phyloP scores from a whole-genome alignment of 2,888 invertebrate species.

The Meandrusa payeni region DNA sequence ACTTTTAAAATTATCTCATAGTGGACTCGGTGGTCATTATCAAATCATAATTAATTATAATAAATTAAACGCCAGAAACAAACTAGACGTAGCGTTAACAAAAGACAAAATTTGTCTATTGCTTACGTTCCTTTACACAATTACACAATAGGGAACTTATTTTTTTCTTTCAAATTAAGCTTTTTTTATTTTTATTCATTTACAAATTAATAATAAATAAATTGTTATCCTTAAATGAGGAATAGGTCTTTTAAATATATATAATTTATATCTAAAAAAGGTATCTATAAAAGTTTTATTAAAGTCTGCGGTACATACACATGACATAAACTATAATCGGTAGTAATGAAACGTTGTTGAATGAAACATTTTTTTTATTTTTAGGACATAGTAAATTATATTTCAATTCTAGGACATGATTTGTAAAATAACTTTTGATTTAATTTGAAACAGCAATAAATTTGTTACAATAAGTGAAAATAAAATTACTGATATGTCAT shows the following conservation, averaged over 20 bases:
- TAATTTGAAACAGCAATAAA: slow-evolving; percentile 52
- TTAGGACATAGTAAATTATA: slow-evolving; percentile 72
- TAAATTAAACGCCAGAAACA: slow-evolving; percentile 4
- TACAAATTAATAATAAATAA: no score
- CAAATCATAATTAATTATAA: neutral
- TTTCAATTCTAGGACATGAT: slow-evolving; percentile 72
- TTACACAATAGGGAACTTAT: no score
- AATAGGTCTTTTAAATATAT: no score
- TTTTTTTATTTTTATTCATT: neutral
- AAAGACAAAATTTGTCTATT: slow-evolving; percentile 52
- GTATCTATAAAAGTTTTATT: slow-evolving; percentile 1
- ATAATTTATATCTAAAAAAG: no score
- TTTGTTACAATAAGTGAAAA: slow-evolving; percentile 52
- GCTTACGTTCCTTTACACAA: slow-evolving; percentile 45
- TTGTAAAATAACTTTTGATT: slow-evolving; percentile 65
- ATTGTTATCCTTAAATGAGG: no score
- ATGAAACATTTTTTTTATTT: slow-evolving; percentile 75
- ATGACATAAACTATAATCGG: slow-evolving; percentile 27
- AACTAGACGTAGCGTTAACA: neutral
- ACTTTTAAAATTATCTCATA: neutral
- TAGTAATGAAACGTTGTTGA: slow-evolving; percentile 69
- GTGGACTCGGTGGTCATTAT: neutral
- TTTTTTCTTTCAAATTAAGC: neutral
- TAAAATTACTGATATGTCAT: slow-evolving; percentile 71
- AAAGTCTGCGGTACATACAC: slow-evolving; percentile 19